These are phyloP conservation scores for Nomada lathburiana DNA, from an alignment of 2,888 invertebrate species.

Conservation along the genomic window DNA sequence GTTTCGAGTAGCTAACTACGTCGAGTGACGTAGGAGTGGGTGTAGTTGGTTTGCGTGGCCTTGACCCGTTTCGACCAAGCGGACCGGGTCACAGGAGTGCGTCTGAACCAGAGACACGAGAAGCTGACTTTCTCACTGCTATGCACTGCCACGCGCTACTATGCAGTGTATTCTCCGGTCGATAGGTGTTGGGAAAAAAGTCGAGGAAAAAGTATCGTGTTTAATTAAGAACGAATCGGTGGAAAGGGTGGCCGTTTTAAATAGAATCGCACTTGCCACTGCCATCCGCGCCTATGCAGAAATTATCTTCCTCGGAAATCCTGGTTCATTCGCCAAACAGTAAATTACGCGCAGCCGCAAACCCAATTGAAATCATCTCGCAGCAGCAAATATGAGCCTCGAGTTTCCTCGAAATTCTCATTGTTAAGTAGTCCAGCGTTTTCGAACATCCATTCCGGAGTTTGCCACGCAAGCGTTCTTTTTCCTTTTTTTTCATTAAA, in stretches of 20 bases:
- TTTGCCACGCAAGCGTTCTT: too few relatives aligned
- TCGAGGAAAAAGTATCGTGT: slow-evolving; percentile 9
- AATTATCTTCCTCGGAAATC: neutral
- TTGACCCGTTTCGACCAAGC: slow-evolving; percentile 57
- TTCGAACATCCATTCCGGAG: too few relatives aligned
- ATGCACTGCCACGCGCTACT: too few relatives aligned
- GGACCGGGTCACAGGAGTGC: slow-evolving; percentile 50
- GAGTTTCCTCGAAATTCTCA: too few relatives aligned
- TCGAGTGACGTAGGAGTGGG: neutral
- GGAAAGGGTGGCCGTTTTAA: neutral
- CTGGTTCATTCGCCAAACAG: neutral
- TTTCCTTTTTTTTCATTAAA: too few relatives aligned
- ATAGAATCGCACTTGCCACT: neutral
- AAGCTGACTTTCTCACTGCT: slow-evolving; percentile 14
- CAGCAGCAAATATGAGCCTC: too few relatives aligned
- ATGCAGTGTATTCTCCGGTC: neutral
- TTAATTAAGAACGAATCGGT: slow-evolving; percentile 13
- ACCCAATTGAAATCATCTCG: neutral
- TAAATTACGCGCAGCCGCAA: neutral
- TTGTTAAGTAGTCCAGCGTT: too few relatives aligned
- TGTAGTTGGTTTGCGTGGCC: slow-evolving; percentile 49
- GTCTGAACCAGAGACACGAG: slow-evolving; percentile 29
- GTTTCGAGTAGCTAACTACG: neutral
- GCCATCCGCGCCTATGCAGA: neutral
- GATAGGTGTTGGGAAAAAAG: too few relatives aligned